Conservation (phyloP, 2,888 invertebrate genomes). For the Leptinotarsa tumamoca region DNA sequence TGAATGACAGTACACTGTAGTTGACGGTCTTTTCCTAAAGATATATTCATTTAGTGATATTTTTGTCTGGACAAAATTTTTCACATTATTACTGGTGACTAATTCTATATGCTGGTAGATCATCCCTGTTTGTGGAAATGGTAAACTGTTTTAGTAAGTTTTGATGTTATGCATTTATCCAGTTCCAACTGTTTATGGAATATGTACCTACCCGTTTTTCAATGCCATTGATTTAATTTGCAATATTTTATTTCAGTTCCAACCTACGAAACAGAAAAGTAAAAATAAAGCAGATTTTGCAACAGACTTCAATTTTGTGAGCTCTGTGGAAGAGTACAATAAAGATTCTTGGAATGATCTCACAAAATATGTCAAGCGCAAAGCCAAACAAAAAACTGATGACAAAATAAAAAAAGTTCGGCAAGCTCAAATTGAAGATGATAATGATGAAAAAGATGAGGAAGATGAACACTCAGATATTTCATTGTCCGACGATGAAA, state of each 20-base stretch:
- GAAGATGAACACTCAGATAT: slow-evolving; percentile 71
- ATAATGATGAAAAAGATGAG: slow-evolving; percentile 68
- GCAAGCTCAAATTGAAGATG: slow-evolving; percentile 64
- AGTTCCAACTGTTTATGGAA: too few relatives aligned
- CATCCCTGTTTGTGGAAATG: too few relatives aligned
- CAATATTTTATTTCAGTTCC: slow-evolving; percentile 72
- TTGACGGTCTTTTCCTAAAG: too few relatives aligned
- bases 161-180: too few relatives aligned
- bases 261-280: slow-evolving; percentile 83
- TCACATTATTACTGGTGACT: too few relatives aligned
- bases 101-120: too few relatives aligned
- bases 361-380: slow-evolving; percentile 68
- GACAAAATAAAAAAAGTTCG: slow-evolving; percentile 81
- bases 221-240: too few relatives aligned
- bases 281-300: slow-evolving; percentile 80
- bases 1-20: too few relatives aligned
- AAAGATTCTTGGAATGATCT: slow-evolving; percentile 69
- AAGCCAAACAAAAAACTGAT: slow-evolving; percentile 84
- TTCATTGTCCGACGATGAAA: slow-evolving; percentile 82
- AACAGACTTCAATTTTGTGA: slow-evolving; percentile 84
- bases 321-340: slow-evolving; percentile 83
- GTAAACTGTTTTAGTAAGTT: too few relatives aligned
- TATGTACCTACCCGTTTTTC: too few relatives aligned
- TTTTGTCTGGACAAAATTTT: too few relatives aligned
- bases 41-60: too few relatives aligned